These are phyloP conservation scores for Heliconius eleuchia DNA, from an alignment of 1,140 invertebrate genomes.

Conservation along the genomic window DNA sequence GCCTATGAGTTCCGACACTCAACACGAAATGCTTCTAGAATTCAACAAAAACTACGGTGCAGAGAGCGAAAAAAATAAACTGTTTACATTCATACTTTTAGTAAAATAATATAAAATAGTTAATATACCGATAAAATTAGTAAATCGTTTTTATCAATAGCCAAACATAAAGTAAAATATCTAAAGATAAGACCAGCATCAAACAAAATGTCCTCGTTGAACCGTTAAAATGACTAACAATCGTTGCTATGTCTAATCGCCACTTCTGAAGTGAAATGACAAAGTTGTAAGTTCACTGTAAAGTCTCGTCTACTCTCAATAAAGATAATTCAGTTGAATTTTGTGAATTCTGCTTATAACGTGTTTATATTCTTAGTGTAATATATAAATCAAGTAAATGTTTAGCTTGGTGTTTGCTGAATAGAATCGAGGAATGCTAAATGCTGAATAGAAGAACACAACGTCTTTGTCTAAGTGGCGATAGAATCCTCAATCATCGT, in stretches of 20 bases:
- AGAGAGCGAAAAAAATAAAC: too few species aligned
- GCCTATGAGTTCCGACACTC: too few species aligned
- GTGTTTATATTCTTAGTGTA: background rate
- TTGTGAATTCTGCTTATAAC: background rate
- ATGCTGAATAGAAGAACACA: background rate
- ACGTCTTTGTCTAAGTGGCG: too few species aligned
- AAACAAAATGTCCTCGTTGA: conserved; percentile 20
- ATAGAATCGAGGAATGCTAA: background rate
- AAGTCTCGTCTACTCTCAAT: conserved; percentile 5
- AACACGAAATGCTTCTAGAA: too few species aligned
- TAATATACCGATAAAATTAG: background rate
- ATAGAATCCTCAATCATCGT: too few species aligned
- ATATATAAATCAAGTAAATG: background rate
- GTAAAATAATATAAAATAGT: background rate
- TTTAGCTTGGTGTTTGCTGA: too few species aligned
- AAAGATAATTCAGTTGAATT: background rate
- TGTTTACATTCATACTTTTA: background rate
- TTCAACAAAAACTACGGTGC: too few species aligned
- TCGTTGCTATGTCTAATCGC: conserved; percentile 31
- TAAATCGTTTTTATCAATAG: background rate
- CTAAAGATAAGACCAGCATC: background rate
- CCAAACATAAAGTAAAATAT: background rate
- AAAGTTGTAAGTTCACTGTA: conserved; percentile 30
- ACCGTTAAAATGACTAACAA: conserved; percentile 32
- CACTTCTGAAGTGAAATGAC: conserved; percentile 32